Conservation (phyloP, 2,888 invertebrate species). For the Drosophila longiperda region DNA sequence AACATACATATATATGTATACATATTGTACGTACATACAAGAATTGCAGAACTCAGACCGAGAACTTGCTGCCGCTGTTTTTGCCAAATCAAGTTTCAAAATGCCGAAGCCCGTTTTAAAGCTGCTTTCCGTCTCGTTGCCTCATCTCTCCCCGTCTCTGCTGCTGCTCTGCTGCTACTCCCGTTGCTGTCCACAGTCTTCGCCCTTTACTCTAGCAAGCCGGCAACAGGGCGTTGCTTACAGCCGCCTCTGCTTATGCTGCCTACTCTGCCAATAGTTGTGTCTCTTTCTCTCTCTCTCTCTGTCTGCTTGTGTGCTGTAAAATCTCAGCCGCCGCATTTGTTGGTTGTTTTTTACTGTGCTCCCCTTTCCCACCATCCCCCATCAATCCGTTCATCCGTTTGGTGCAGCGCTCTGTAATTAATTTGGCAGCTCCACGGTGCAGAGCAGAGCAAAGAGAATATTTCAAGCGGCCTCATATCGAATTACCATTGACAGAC, state of each 20-base stretch:
- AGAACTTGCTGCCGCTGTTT: slow-evolving; percentile 38
- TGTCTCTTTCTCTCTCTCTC: background rate
- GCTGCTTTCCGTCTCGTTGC: slow-evolving; percentile 43
- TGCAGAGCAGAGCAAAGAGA: slow-evolving; percentile 52
- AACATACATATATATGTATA: slow-evolving; percentile 11
- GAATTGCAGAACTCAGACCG: slow-evolving; percentile 27
- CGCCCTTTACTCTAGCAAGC: slow-evolving; percentile 28
- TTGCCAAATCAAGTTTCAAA: slow-evolving; percentile 70
- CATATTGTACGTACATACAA: slow-evolving; percentile 8
- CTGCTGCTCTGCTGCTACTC: background rate
- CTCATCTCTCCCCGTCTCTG: slow-evolving; percentile 1
- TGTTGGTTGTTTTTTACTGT: slow-evolving; percentile 28
- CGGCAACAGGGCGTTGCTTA: slow-evolving; percentile 48
- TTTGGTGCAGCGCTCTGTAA: slow-evolving; percentile 75
- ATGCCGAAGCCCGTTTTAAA: slow-evolving; percentile 61
- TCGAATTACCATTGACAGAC: slow-evolving; percentile 70
- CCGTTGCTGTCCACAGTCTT: slow-evolving; percentile 4
- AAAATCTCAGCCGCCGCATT: slow-evolving; percentile 44
- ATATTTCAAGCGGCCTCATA: slow-evolving; percentile 71
- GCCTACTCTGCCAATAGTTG: background rate
- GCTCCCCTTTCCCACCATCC: slow-evolving; percentile 1
- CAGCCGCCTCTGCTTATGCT: slow-evolving; percentile 31
- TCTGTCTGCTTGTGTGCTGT: slow-evolving; percentile 32
- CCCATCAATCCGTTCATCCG: slow-evolving; percentile 50
- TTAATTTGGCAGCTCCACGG: slow-evolving; percentile 71